Conservation (phyloP, 2,888 invertebrate genomes). For the Schizaphis graminum region DNA sequence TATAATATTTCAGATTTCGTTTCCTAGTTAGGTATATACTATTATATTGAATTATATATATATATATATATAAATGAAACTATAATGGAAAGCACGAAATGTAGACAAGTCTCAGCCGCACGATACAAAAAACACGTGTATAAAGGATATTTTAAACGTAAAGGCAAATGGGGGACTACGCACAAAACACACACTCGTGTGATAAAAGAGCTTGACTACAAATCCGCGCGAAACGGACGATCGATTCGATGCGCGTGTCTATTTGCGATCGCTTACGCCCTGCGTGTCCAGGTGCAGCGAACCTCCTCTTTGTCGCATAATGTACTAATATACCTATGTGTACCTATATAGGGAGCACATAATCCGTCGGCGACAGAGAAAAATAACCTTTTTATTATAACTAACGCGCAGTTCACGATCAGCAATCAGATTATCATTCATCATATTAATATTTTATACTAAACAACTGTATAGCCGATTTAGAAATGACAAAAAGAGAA, state of each 20-base stretch:
- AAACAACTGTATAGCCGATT: background rate
- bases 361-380: background rate
- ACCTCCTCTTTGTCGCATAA: background rate
- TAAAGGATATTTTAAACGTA: background rate
- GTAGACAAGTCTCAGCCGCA: background rate
- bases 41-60: background rate
- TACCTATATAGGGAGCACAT: background rate
- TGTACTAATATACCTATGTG: background rate
- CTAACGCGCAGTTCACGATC: background rate
- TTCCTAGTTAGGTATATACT: background rate
- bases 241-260: conserved; percentile 23
- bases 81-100: background rate
- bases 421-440: background rate
- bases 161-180: background rate
- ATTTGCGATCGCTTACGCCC: background rate
- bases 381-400: too few relatives aligned
- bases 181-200: background rate
- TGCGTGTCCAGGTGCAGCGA: background rate
- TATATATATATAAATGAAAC: background rate
- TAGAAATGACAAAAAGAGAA: background rate
- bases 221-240: background rate
- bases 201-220: background rate
- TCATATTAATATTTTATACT: background rate
- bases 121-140: background rate
- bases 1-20: background rate